These are phyloP conservation scores for Acrocera orbiculus DNA, from an alignment of 2,888 invertebrate genomes.

Conservation along the genomic window DNA sequence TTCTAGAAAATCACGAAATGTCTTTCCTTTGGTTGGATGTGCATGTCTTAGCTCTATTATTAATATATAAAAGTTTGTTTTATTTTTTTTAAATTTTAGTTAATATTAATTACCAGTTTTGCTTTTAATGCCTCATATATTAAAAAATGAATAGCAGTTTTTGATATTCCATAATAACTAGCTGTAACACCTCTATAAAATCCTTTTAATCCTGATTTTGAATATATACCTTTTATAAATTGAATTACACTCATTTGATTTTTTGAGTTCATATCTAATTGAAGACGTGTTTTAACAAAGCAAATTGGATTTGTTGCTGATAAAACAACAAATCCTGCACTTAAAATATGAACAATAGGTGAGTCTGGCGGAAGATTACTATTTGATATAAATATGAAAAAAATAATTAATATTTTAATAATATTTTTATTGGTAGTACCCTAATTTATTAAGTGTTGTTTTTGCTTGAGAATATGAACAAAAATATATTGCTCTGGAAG, in stretches of 20 bases:
- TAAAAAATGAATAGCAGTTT: constrained; percentile 98
- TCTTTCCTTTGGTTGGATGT: constrained; percentile 44
- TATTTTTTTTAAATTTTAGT: not conserved
- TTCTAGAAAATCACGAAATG: constrained; percentile 72
- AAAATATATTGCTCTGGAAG: constrained; percentile 96
- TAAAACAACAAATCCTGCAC: constrained; percentile 91
- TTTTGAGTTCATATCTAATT: constrained; percentile 62
- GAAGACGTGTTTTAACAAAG: constrained; percentile 97
- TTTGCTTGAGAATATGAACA: constrained; percentile 95
- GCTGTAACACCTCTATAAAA: constrained; percentile 99
- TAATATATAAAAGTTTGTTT: no score
- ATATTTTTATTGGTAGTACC: constrained; percentile 18
- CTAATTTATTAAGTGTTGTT: constrained; percentile 31
- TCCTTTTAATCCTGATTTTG: constrained; percentile 65
- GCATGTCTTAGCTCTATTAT: constrained; percentile 36
- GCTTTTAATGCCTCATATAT: constrained; percentile 96
- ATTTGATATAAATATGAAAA: no score
- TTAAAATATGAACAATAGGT: constrained; percentile 82
- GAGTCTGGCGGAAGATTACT: constrained; percentile 39
- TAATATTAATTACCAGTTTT: constrained; percentile 47
- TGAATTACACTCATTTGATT: constrained; percentile 57
- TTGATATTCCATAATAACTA: constrained; percentile 96
- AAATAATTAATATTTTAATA: not conserved
- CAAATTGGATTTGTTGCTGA: constrained; percentile 97
- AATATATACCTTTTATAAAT: constrained; percentile 69